These are phyloP conservation scores for Amblyjoppa proteus DNA, from an alignment of 2,888 invertebrate genomes.

Conservation along the genomic window DNA sequence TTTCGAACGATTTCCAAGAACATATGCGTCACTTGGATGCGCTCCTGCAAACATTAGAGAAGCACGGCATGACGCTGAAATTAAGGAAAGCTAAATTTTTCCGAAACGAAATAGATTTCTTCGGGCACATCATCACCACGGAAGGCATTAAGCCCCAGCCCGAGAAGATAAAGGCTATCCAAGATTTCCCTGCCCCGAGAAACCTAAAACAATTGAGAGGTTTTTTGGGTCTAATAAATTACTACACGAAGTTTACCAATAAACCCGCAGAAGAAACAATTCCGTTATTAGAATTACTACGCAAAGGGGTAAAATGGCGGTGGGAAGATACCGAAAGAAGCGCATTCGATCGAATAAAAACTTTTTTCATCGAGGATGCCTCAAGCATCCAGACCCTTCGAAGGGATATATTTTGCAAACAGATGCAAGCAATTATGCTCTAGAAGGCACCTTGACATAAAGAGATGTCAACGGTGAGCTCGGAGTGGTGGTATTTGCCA, in stretches of 20 bases:
- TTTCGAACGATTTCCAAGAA: conserved; percentile 10
- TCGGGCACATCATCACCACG: conserved; percentile 70
- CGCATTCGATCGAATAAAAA: conserved; percentile 46
- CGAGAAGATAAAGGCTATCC: conserved; percentile 66
- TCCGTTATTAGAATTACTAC: conserved; percentile 44
- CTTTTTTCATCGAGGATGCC: conserved; percentile 12
- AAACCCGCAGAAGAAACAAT: neutral
- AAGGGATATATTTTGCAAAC: conserved; percentile 62
- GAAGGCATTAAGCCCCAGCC: conserved; percentile 71
- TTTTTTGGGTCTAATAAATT: conserved; percentile 70
- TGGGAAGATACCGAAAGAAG: conserved; percentile 41
- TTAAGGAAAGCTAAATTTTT: conserved; percentile 71
- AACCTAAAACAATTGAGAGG: conserved; percentile 68
- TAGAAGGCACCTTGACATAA: conserved; percentile 57
- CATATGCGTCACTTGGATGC: conserved; percentile 52
- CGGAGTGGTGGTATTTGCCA: conserved; percentile 70
- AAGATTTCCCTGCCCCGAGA: conserved; percentile 67
- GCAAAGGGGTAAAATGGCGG: conserved; percentile 42
- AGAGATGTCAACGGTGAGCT: conserved; percentile 21
- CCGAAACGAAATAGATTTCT: conserved; percentile 67
- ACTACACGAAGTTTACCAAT: conserved; percentile 36
- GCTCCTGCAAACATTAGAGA: conserved; percentile 53
- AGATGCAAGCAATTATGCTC: conserved; percentile 61
- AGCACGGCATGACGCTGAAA: conserved; percentile 69
- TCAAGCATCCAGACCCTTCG: conserved; percentile 24